phyloP scores from a whole-genome alignment of 2,797 vertebrate genomes.

The Coregonus ussuriensis region DNA sequence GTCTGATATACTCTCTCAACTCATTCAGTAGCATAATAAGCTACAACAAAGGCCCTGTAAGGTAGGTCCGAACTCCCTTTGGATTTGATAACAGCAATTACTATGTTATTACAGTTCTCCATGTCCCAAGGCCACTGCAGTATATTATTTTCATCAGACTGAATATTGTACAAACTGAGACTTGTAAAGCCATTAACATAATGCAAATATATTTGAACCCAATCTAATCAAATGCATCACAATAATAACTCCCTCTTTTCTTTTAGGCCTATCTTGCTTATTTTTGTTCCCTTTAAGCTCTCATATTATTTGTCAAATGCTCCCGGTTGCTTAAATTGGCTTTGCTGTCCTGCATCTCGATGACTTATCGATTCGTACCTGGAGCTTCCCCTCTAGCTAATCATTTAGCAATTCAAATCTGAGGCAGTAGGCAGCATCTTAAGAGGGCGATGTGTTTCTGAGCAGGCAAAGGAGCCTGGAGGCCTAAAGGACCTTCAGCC shows the following conservation, averaged over 20 bases:
- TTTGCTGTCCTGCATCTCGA: conserved; percentile 47
- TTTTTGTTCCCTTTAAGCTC: conserved; percentile 30
- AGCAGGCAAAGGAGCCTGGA: conserved; percentile 14
- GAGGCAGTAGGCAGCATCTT: conserved; percentile 31
- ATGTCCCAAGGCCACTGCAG: conserved; percentile 11
- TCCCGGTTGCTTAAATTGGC: conserved; percentile 55
- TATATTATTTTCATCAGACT: conserved; percentile 22
- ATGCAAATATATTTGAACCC: conserved; percentile 31
- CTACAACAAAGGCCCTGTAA: not conserved
- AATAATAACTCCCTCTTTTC: conserved; percentile 21
- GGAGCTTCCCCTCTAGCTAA: conserved; percentile 54
- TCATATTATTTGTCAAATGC: conserved; percentile 55
- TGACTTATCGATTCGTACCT: conserved; percentile 65
- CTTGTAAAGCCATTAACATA: conserved; percentile 29
- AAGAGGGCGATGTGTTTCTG: conserved; percentile 22
- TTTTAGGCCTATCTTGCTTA: conserved; percentile 19
- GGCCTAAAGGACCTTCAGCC: conserved; percentile 34
- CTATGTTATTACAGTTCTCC: conserved; percentile 9
- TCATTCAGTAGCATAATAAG: not conserved
- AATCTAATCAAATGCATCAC: conserved; percentile 23
- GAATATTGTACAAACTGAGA: conserved; percentile 6
- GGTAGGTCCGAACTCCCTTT: not conserved
- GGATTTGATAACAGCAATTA: conserved; percentile 2
- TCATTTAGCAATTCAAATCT: conserved; percentile 61
- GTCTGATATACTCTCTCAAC: no score